A percentile compares a stretch with the other conserved stretches of the same genome.
phyloP scores from a whole-genome alignment of 92 coral and sea anemone genomes.

The Epizoanthus ramosus region DNA sequence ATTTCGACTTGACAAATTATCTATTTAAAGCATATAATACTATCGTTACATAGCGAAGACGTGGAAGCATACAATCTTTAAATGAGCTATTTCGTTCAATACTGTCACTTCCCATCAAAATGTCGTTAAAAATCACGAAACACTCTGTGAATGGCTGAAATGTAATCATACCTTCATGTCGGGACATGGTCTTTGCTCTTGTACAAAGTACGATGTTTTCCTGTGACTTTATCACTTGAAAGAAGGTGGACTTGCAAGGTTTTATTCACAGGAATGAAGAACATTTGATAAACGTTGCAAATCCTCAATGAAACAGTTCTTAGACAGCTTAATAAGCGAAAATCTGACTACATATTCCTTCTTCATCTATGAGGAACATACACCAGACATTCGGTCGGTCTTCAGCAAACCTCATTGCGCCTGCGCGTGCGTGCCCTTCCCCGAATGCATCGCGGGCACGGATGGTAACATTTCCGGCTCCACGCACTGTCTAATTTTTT shows the following conservation, averaged over 20 bases:
- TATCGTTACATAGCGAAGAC: neutral
- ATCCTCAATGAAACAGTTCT: slow-evolving; percentile 15
- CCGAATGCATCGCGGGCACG: slow-evolving; percentile 46
- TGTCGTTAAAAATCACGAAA: neutral
- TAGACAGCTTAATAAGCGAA: neutral
- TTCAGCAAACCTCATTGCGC: slow-evolving; percentile 27
- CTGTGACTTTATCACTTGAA: slow-evolving; percentile 4
- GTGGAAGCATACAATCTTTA: neutral
- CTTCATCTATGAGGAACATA: slow-evolving; percentile 24
- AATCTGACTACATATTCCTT: slow-evolving; percentile 19
- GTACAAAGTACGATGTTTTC: slow-evolving; percentile 37
- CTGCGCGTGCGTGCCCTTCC: slow-evolving; percentile 33
- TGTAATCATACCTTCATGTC: slow-evolving; percentile 92
- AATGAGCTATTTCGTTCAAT: neutral
- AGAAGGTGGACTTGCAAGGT: slow-evolving; percentile 34
- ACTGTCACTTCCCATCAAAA: neutral
- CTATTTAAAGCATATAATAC: neutral
- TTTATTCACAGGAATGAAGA: slow-evolving; percentile 53
- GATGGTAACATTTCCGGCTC: neutral
- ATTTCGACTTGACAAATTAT: neutral
- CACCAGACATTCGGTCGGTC: slow-evolving; percentile 43
- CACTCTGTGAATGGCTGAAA: slow-evolving; percentile 11
- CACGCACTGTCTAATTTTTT: too few relatives aligned
- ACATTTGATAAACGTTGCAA: slow-evolving; percentile 66
- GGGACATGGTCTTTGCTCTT: slow-evolving; percentile 79